Evolutionary conservation across 2,888 invertebrate genomes (phyloP), one percentile per base, ranked within the genome.

Genomic region (Morpho deidamia): DNA sequence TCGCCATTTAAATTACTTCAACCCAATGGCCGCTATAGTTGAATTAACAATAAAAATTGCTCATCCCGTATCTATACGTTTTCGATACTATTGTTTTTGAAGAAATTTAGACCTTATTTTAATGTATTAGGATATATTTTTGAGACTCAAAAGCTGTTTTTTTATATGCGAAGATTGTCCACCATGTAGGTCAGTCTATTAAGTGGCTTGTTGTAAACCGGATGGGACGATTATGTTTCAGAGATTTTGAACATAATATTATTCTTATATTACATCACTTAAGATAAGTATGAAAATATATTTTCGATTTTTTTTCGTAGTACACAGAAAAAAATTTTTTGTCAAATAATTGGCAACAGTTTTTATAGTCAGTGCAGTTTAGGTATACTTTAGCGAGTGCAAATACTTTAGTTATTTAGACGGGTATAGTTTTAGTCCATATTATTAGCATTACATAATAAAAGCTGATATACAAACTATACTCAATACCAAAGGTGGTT

Each of bases 21-120:
- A 78, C 68, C 78, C 88, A 87, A 77, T 87, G 86, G 84, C 77
- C 80, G 71, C 73, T 78, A 80, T 83, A 80, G 82, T 73, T 73
- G 81, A 81, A 73, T 85, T 86, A 81, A 85, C 84, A 85, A 86
- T 84, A 76, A 82, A 86, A 81, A 86, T 83, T 86, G 85, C 83
- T 83, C 87, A 88, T 84, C 84, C 79, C 77, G 74, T 77, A 67
- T 71, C 69, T 52, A 64, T 55, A 63, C 57, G 48, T 52, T 43
- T 51, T 44, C 9, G 38, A 60, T 55, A 46, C 56, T 23, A n/a
- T 23, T 14, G 1, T 1, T 8, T 8, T 33, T 35, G 12, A 50
- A 35, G 32, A 14, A 44, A 1, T 51, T 44, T 7, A 11, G 33
- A 68, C 50, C 62, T 54, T 65, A 5, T 63, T 66, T 60, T 48